phyloP scores from a whole-genome alignment of 2,113 vertebrate species.

The Limanda limanda region DNA sequence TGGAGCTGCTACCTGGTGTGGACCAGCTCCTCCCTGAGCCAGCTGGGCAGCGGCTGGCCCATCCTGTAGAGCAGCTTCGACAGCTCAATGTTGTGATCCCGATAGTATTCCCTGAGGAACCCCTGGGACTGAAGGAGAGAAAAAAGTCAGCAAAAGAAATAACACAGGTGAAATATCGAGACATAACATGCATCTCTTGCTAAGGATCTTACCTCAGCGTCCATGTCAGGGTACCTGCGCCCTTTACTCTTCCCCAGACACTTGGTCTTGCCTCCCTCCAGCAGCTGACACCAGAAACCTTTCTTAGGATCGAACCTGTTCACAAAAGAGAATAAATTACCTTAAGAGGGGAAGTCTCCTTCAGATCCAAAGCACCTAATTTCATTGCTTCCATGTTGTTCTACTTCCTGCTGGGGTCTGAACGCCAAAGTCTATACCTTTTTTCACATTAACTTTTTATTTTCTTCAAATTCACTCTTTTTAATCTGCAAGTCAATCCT shows the following conservation, averaged over 20 bases:
- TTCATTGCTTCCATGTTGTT: too few species aligned
- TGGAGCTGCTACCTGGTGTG: slow-evolving; percentile 92
- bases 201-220: slow-evolving; percentile 85
- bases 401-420: too few species aligned
- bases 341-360: neutral
- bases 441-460: too few species aligned
- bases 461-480: too few species aligned
- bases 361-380: too few species aligned
- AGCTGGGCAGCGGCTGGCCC: slow-evolving; percentile 93
- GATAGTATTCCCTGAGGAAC: slow-evolving; percentile 94
- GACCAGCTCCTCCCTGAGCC: slow-evolving; percentile 95
- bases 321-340: neutral
- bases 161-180: neutral
- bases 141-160: neutral
- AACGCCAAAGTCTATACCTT: too few species aligned
- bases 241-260: slow-evolving; percentile 99
- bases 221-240: slow-evolving; percentile 95
- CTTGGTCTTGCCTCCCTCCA: slow-evolving; percentile 95
- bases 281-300: slow-evolving; percentile 98
- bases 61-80: slow-evolving; percentile 98
- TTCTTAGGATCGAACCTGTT: slow-evolving; percentile 97
- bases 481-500: too few species aligned
- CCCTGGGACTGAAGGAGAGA: slow-evolving; percentile 84
- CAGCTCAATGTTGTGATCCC: slow-evolving; percentile 96
- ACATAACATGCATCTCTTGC: neutral